Evolutionary conservation across 2,888 invertebrate genomes (phyloP).

Genomic region (Aporophyla nigra): DNA sequence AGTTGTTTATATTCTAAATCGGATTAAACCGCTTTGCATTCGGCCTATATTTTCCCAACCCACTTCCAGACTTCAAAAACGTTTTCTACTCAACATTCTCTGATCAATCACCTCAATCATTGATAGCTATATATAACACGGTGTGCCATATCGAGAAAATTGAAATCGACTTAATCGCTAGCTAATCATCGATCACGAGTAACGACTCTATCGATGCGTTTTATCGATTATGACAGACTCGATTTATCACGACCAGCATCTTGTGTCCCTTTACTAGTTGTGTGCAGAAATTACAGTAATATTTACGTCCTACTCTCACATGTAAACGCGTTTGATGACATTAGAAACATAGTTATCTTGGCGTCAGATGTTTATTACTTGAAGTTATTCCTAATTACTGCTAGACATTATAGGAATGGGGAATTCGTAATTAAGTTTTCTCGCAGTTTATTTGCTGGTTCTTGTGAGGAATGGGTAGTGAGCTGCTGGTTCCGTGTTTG

Average conservation of each 20-base stretch:
- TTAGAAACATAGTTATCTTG: constrained; percentile 59
- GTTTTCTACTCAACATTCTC: constrained; percentile 56
- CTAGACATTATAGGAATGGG: constrained; percentile 50
- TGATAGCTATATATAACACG: constrained; percentile 63
- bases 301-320: constrained; percentile 71
- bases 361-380: constrained; percentile 62
- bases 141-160: constrained; percentile 63
- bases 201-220: constrained; percentile 61
- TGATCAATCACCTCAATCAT: constrained; percentile 61
- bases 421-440: constrained; percentile 60
- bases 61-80: constrained; percentile 54
- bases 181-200: constrained; percentile 62
- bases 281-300: constrained; percentile 69
- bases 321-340: constrained; percentile 70
- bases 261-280: constrained; percentile 60
- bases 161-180: constrained; percentile 65
- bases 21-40: constrained; percentile 35
- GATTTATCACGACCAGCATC: constrained; percentile 51
- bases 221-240: constrained; percentile 62
- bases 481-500: constrained; percentile 32
- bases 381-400: constrained; percentile 67
- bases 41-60: constrained; percentile 58
- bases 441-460: constrained; percentile 27
- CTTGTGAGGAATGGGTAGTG: constrained; percentile 37
- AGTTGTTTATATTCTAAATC: constrained; percentile 55